Evolutionary conservation across 2,888 invertebrate genomes (phyloP), one percentile per base, ranked within the genome.

Genomic region (Acanthosepion pharaonis): DNA sequence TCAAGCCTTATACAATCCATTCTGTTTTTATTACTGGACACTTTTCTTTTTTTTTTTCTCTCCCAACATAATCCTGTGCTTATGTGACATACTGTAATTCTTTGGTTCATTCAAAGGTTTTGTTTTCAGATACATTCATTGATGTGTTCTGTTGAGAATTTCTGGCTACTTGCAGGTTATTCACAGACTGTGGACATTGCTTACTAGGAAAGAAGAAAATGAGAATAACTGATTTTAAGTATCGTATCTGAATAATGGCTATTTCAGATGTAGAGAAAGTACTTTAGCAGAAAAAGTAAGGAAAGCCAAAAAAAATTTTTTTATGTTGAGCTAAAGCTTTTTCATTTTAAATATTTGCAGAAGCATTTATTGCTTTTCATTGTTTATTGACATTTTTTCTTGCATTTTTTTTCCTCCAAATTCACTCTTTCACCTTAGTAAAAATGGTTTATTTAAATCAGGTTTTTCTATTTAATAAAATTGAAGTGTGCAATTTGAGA

Each of bases 61-160:
- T 42, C 42, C 42, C 42, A 28, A 51, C 48, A 93, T 93, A 93
- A 93, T 4, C 93, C 93, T 51, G 49, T 53, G 53, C 93, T 53
- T 42, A 28, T 51, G 28, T 51, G 49, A 48, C 93, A 49, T 11
- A 93, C 48, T 53, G 53, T 93, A 49, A 93, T 93, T 53, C 93
- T 93, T 49, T 93, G 53, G 78, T 78, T 78, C 78, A 78, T 78
- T 78, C 78, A n/a, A 78, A 78, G n/a, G 78, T 78, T 78, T n/a
- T n/a, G n/a, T 18, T 78, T 64, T 78, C n/a, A n/a, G 78, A 78
- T 78, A 78, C 78, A n/a, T n/a, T 59, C 64, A 94, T 59, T 33
- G 23, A 20, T 94, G 48, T 53, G 59, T 64, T 59, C 64, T 49
- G 53, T 23, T 55, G 64, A 59, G 25, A 59, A 53, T 94, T 59